Evolutionary conservation across 2,888 invertebrate species (phyloP).

Genomic region (Andrena dorsata): DNA sequence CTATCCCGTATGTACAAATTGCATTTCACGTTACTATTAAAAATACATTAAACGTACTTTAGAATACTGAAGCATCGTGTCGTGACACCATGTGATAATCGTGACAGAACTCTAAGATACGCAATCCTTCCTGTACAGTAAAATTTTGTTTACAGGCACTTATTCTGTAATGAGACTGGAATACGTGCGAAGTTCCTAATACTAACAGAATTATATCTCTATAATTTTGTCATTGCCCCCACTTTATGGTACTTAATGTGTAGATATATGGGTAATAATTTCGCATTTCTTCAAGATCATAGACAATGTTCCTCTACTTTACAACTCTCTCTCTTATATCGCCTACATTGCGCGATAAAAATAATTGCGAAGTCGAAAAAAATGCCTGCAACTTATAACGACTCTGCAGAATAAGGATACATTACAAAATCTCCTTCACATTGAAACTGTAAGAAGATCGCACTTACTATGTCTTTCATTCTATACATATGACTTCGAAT

Average conservation of each 20-base stretch:
- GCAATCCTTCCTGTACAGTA: not conserved
- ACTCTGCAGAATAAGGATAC: not conserved
- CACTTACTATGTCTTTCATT: not conserved
- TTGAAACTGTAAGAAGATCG: slow-evolving; percentile 10
- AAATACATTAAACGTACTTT: slow-evolving; percentile 3
- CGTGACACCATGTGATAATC: not conserved
- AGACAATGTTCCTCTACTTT: not conserved
- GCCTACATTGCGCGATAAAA: no score
- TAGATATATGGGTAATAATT: not conserved
- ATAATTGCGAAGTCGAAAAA: not conserved
- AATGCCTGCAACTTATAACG: not conserved
- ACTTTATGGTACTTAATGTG: not conserved
- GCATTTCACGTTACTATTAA: not conserved
- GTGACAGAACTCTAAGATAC: not conserved
- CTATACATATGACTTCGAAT: not conserved
- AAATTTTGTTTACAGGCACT: no score
- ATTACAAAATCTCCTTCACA: not conserved
- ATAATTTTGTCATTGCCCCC: not conserved
- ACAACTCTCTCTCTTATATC: not conserved
- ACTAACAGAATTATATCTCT: not conserved
- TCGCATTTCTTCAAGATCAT: not conserved
- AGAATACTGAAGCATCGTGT: not conserved
- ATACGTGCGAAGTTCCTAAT: no score
- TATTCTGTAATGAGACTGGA: no score
- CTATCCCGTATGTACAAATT: not conserved